A percentile compares a stretch with the other conserved stretches of the same genome.
Conservation (phyloP, 1,140 invertebrate genomes). For the Thaumetopoea pityocampa region DNA sequence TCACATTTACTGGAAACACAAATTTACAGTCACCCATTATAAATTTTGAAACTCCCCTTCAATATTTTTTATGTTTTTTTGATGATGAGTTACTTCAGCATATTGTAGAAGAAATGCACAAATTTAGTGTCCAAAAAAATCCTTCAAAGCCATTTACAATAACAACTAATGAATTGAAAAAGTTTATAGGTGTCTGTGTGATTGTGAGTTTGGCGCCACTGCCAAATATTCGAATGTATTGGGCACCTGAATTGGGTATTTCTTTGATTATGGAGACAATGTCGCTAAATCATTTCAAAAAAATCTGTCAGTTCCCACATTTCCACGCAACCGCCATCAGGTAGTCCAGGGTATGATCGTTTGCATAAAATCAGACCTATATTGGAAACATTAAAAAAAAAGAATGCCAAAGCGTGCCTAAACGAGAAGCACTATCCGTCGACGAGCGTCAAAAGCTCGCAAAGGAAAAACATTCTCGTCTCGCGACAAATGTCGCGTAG, state of each 20-base stretch:
- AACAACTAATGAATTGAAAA: background rate
- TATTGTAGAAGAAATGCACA: conserved; percentile 17
- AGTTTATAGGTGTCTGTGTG: background rate
- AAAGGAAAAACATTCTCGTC: conserved; percentile 10
- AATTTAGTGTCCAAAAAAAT: conserved; percentile 19
- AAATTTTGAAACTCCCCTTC: conserved; percentile 10
- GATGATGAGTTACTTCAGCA: conserved; percentile 19
- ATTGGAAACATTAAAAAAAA: no score
- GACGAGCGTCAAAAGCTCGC: no score
- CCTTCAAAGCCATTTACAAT: conserved; percentile 4
- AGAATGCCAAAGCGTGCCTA: no score
- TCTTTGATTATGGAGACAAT: conserved; percentile 6
- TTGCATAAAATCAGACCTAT: background rate
- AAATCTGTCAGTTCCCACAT: background rate
- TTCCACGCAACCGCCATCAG: conserved; percentile 2
- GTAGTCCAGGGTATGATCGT: conserved; percentile 1
- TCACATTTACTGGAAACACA: conserved; percentile 9
- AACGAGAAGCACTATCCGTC: no score
- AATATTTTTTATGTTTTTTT: conserved; percentile 23
- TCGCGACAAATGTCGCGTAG: conserved; percentile 7
- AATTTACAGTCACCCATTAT: conserved; percentile 10
- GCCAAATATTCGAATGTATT: conserved; percentile 13
- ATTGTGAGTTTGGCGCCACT: background rate
- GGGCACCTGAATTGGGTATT: conserved; percentile 12
- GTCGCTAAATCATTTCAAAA: background rate